A percentile compares a stretch with the other conserved stretches of the same genome.
phyloP scores from a whole-genome alignment of 2,888 invertebrate genomes.

The Stictocephala bisonia region DNA sequence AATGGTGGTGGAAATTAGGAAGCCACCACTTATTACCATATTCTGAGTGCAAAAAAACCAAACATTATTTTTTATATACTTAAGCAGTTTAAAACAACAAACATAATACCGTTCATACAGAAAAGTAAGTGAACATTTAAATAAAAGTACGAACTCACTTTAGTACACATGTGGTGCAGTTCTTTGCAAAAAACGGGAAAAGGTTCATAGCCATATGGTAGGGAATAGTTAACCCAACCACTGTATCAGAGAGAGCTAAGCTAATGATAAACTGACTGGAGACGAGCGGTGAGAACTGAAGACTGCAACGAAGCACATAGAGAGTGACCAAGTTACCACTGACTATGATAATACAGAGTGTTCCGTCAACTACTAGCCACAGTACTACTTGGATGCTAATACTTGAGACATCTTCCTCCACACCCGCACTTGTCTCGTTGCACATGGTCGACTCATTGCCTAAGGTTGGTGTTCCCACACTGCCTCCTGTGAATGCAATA shows the following conservation, averaged over 20 bases:
- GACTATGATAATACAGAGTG: conserved; percentile 75
- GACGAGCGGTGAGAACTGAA: conserved; percentile 75
- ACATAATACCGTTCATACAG: background rate
- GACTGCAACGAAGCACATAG: conserved; percentile 76
- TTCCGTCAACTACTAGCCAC: conserved; percentile 76
- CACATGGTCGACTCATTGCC: conserved; percentile 46
- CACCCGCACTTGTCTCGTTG: background rate
- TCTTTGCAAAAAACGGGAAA: conserved; percentile 70
- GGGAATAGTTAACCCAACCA: conserved; percentile 81
- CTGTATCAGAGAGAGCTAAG: conserved; percentile 81
- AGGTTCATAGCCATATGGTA: conserved; percentile 83
- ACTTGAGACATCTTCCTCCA: background rate
- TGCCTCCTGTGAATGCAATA: background rate
- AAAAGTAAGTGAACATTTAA: background rate
- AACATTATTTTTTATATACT: background rate
- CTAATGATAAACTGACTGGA: conserved; percentile 85
- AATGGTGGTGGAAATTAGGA: too few species aligned
- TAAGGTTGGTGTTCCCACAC: conserved; percentile 39
- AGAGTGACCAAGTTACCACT: conserved; percentile 82
- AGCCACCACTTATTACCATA: too few species aligned
- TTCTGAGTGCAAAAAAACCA: background rate
- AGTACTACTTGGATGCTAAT: conserved; percentile 49
- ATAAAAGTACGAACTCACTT: conserved; percentile 69
- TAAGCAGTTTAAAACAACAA: background rate
- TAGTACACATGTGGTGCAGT: conserved; percentile 74